Conservation (phyloP, 2,113 vertebrate species). For the Odocoileus hemionus region DNA sequence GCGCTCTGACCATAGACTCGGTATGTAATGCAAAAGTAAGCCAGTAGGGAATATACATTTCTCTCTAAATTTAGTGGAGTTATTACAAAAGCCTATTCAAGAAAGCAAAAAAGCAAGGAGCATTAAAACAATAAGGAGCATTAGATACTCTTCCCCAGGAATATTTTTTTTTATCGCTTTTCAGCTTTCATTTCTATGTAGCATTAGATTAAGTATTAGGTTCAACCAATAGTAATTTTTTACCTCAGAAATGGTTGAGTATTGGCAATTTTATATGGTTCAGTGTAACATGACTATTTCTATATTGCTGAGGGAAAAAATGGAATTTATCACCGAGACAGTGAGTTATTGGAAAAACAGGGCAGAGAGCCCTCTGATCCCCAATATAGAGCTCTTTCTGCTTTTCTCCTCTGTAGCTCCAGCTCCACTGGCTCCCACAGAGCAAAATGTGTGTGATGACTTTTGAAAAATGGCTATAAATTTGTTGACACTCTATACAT, state of each 20-base stretch:
- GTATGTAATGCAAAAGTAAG: neutral
- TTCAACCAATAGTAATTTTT: neutral
- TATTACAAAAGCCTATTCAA: neutral
- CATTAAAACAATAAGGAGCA: neutral
- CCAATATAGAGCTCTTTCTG: neutral
- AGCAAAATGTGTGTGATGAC: neutral
- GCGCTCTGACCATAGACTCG: neutral
- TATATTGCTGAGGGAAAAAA: neutral
- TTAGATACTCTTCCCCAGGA: neutral
- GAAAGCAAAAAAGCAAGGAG: neutral
- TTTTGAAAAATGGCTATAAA: neutral
- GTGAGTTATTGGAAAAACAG: neutral
- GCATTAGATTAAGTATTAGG: neutral
- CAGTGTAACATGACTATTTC: neutral
- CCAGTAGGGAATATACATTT: neutral
- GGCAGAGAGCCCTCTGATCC: neutral
- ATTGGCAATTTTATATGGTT: neutral
- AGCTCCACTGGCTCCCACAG: neutral
- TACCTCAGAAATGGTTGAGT: neutral
- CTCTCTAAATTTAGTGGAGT: slow-evolving; percentile 4
- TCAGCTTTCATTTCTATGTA: neutral
- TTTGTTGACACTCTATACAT: neutral
- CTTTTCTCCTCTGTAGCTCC: neutral
- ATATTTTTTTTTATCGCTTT: neutral
- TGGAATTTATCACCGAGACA: neutral